Base-by-base conservation (phyloP, 37 sponge, comb jelly and placozoan species). In the Bolinopsis microptera region DNA sequence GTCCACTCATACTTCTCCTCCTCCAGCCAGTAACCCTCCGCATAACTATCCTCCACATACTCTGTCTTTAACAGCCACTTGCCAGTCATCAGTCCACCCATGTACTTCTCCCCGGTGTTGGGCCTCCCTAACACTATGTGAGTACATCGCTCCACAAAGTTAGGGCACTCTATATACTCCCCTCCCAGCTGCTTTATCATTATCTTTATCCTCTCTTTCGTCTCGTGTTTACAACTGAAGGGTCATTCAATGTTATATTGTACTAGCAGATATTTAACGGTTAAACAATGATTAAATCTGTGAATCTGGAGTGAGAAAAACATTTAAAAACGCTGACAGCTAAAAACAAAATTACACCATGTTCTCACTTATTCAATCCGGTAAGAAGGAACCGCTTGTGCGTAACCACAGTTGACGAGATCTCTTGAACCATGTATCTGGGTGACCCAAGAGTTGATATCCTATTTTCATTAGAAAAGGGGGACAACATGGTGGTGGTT, bases 361-460 rank as follows among this genome's bases (percentile, higher is more conserved):
- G 13, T 77, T 32, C 18, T 31, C 18, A 77, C 80, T 32, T 77
- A 77, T 77, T 77, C 33, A 77, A 32, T 32, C 80, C 80, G 22
- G 80, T 77, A 0, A 77, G 37, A 1, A 77, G 18, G 80, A 77
- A 77, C 16, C 80, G 27, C 21, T 77, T 77, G 21, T 77, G 80
- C 1, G 32, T 27, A 0, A 77, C 80, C 1, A 77, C 80, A 77
- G 80, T 77, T 0, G 80, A 77, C 32, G 80, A 77, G 13, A 77
- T 77, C 35, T 77, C 80, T 32, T 77, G 80, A 31, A 77, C 80
- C 80, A 77, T 77, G 80, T 77, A 77, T 77, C 80, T 77, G 13
- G 80, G 80, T 35, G 80, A 77, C 3, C 80, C 80, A 34, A 77
- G 80, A 2, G 80, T 77, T 77, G 80, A 77, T 32, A 77, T 32